These are phyloP conservation scores for Morus bassanus DNA, from an alignment of 2,797 vertebrate species.

Conservation along the genomic window DNA sequence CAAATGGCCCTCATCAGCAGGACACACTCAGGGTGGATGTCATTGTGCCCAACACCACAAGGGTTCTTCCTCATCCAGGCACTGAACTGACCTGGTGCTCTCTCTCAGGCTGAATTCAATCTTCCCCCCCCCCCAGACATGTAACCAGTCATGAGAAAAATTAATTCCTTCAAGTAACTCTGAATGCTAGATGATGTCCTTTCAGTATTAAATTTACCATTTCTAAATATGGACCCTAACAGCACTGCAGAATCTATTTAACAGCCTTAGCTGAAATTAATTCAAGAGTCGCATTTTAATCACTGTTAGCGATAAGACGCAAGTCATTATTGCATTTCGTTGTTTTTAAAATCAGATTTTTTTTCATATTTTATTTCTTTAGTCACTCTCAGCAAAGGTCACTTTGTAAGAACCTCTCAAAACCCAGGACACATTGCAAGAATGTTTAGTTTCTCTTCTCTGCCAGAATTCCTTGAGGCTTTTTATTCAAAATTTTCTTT, in stretches of 20 bases:
- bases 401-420: background rate
- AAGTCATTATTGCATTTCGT: background rate
- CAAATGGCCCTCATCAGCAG: background rate
- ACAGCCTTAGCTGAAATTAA: background rate
- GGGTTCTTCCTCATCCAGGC: rapidly evolving
- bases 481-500: conserved; percentile 2
- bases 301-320: background rate
- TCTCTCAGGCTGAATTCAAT: background rate
- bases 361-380: background rate
- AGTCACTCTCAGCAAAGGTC: background rate
- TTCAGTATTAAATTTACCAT: background rate
- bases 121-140: background rate
- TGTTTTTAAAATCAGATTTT: background rate
- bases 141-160: background rate
- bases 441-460: conserved; percentile 7
- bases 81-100: rapidly evolving
- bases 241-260: background rate
- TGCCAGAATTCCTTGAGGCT: conserved; percentile 7
- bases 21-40: rapidly evolving
- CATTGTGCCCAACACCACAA: rapidly evolving
- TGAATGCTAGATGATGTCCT: background rate
- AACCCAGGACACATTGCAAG: background rate
- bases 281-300: conserved; percentile 1
- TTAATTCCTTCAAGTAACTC: background rate
- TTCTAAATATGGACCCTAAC: background rate